These are phyloP conservation scores for Colaptes auratus DNA, from an alignment of 2,113 vertebrate species.

Conservation along the genomic window DNA sequence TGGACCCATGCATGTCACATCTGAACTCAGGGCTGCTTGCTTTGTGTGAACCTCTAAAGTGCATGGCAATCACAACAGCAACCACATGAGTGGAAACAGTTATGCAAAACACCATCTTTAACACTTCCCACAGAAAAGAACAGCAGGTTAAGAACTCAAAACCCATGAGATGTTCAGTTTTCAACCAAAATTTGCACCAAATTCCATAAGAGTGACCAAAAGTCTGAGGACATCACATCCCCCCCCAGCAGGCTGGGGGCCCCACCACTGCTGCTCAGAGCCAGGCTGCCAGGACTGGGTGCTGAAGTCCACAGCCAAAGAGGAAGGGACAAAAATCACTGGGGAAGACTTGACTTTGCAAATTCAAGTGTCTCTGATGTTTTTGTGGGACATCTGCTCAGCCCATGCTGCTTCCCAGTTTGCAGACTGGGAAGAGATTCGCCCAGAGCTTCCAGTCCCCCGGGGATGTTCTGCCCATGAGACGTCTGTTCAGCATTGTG, in stretches of 20 bases:
- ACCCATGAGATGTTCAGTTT: background rate
- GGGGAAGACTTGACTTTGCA: background rate
- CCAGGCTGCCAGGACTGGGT: background rate
- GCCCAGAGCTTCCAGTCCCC: rapidly evolving
- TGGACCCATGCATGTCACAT: rapidly evolving
- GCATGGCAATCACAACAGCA: background rate
- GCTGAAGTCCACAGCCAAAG: background rate
- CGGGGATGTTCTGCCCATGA: background rate
- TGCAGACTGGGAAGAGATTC: background rate
- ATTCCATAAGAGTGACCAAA: background rate
- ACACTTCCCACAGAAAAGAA: conserved; percentile 16
- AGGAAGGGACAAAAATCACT: background rate
- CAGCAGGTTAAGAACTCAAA: conserved; percentile 21
- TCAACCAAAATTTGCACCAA: conserved; percentile 37
- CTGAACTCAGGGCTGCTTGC: background rate
- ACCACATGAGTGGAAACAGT: conserved; percentile 11
- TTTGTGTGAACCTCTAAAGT: background rate
- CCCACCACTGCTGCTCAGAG: conserved; percentile 20
- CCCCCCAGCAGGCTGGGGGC: rapidly evolving
- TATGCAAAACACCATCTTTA: background rate
- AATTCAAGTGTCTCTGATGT: background rate
- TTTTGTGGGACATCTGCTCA: background rate
- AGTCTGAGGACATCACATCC: background rate
- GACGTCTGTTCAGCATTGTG: background rate
- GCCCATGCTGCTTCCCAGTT: background rate